These are phyloP conservation scores for Gracilinanus agilis DNA, from an alignment of 2,113 vertebrate genomes.

Conservation along the genomic window DNA sequence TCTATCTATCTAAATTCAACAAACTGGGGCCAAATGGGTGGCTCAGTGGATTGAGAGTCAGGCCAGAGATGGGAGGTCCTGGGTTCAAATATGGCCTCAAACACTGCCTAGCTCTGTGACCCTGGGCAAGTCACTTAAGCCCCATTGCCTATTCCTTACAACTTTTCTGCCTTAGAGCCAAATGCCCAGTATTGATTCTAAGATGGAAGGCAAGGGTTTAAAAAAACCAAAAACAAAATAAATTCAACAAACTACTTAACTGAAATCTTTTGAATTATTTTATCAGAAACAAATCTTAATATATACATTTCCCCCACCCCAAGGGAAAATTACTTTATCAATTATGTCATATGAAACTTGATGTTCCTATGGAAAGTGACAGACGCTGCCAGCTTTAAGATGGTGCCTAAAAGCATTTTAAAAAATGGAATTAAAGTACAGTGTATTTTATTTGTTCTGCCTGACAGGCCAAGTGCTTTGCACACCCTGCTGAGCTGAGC, in stretches of 20 bases:
- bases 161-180: too few species aligned
- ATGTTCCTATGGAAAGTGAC: conserved; percentile 33
- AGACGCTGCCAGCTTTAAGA: conserved; percentile 29
- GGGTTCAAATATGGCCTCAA: too few species aligned
- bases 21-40: too few species aligned
- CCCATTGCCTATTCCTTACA: too few species aligned
- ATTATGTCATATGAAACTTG: conserved; percentile 4
- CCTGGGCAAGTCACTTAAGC: too few species aligned
- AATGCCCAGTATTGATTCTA: too few species aligned
- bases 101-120: too few species aligned
- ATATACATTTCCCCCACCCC: conserved; percentile 18
- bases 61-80: too few species aligned
- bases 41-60: too few species aligned
- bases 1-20: conserved; percentile 18
- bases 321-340: conserved; percentile 56
- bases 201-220: too few species aligned
- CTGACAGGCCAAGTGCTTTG: conserved; percentile 66
- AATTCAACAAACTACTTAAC: conserved; percentile 15
- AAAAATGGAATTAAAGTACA: conserved; percentile 56
- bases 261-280: conserved; percentile 43
- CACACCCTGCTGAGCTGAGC: conserved; percentile 57
- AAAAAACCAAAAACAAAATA: too few species aligned
- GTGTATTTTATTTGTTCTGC: conserved; percentile 68
- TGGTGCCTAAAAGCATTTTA: conserved; percentile 55
- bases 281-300: conserved; percentile 34